Evolutionary conservation across 2,113 vertebrate genomes (phyloP), one percentile per base, ranked within the genome.

Genomic region (Amphiprion ocellaris): DNA sequence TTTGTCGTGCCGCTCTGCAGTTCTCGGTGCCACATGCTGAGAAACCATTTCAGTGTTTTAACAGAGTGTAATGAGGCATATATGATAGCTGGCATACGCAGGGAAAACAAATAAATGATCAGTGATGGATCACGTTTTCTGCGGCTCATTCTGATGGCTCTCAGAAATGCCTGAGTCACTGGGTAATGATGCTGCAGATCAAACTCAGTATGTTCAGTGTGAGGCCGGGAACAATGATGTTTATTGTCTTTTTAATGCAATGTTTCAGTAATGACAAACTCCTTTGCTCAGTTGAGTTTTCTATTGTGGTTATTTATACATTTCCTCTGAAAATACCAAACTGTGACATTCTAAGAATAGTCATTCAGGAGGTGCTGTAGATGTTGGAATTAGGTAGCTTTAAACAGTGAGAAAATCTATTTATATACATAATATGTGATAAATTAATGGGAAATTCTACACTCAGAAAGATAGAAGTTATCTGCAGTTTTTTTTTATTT

Each of bases 31-130:
- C 49, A 52, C 82, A 75, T 61, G 76, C 72, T 62, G 75, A 39
- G 82, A 83, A 69, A 73, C 69, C 60, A 53, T 77, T 77, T 53
- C 46, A 59, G 46, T 54, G 67, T 41, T 81, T 79, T 75, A 81
- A 66, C 74, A 1, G 58, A 41, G 71, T 61, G 62, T 81, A 81
- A 87, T 87, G 84, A 87, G 76, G 79, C 72, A 23, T 39, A 55
- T 77, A 71, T 74, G 72, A 82, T 87, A 41, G 82, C 60, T 30
- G 33, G 33, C 23, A 41, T 12, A 49, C 52, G 67, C 65, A 60
- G 46, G 68, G 47, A 33, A 41, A 71, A 74, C 28, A 66, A 61
- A 84, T 69, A 65, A 44, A 63, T 33, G 39, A 26, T 63, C 30
- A 47, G 56, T 56, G 60, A 75, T 72, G 65, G 56, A 78, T 78